Conservation (phyloP, 1,140 invertebrate species). For the Drosophila fuyamai region DNA sequence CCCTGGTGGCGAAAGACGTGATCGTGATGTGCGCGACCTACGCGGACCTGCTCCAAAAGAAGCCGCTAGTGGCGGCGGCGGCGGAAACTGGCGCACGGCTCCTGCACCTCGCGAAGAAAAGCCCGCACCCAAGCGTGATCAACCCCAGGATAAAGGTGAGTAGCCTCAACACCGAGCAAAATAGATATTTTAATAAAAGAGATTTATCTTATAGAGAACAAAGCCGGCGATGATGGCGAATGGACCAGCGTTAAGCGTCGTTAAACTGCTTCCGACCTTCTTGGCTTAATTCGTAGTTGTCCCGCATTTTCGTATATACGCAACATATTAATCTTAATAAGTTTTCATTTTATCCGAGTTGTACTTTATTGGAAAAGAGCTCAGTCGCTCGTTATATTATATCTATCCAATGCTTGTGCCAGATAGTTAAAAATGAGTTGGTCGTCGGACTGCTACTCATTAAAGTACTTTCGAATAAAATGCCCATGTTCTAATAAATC, state of each 20-base stretch:
- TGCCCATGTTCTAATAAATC: constrained; percentile 31
- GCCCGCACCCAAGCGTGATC: constrained; percentile 67
- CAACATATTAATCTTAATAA: constrained; percentile 45
- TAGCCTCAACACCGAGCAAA: neutral
- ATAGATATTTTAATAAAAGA: neutral
- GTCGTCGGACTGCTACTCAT: neutral
- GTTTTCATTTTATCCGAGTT: constrained; percentile 54
- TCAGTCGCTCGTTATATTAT: constrained; percentile 15
- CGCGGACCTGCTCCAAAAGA: constrained; percentile 62
- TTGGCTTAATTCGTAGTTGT: constrained; percentile 31
- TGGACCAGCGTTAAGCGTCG: constrained; percentile 83
- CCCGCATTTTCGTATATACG: constrained; percentile 52
- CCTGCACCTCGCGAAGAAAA: constrained; percentile 74
- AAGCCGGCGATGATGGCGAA: constrained; percentile 77
- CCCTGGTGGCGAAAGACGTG: constrained; percentile 71
- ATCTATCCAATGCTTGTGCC: constrained; percentile 40
- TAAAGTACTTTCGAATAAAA: constrained; percentile 57
- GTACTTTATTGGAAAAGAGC: constrained; percentile 41
- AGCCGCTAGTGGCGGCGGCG: constrained; percentile 49
- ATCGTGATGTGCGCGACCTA: constrained; percentile 39
- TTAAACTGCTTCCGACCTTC: constrained; percentile 47
- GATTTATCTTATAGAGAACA: constrained; percentile 64
- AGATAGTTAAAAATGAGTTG: constrained; percentile 14
- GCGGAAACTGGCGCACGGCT: constrained; percentile 78
- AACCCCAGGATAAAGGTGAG: constrained; percentile 74